Percentiles rank a stretch among this genome's conserved stretches.
These are phyloP conservation scores for Carapus acus DNA, from an alignment of 2,797 vertebrate species.

Conservation along the genomic window DNA sequence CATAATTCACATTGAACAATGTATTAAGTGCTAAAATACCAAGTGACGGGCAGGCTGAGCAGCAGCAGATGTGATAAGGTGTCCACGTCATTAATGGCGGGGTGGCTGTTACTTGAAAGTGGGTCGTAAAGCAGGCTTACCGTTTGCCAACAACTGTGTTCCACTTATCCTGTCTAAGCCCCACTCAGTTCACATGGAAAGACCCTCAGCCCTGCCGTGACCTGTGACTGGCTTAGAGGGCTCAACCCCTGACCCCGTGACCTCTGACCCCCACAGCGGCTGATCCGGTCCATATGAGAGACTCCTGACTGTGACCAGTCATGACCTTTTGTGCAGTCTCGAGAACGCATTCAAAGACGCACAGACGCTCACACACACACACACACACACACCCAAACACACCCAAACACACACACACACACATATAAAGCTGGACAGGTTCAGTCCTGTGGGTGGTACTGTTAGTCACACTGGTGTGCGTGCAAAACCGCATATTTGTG, in stretches of 20 bases:
- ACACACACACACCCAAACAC: conserved; percentile 8
- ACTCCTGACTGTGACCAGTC: conserved; percentile 62
- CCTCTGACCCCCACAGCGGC: conserved; percentile 50
- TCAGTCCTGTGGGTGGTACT: conserved; percentile 42
- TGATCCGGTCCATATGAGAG: conserved; percentile 70
- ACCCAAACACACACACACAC: conserved; percentile 4
- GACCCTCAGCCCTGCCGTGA: conserved; percentile 39
- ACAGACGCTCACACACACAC: conserved; percentile 1
- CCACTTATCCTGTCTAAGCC: conserved; percentile 52
- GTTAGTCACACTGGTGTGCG: conserved; percentile 23
- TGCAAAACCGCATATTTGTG: conserved; percentile 6
- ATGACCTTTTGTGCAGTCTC: conserved; percentile 44
- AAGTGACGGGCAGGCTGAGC: conserved; percentile 1
- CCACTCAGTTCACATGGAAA: conserved; percentile 52
- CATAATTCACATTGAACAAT: background rate
- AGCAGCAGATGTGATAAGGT: conserved; percentile 30
- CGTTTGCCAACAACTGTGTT: conserved; percentile 28
- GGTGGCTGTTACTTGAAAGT: conserved; percentile 31
- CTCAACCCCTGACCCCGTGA: conserved; percentile 52
- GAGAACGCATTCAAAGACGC: background rate
- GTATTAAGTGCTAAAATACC: conserved; percentile 9
- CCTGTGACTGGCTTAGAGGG: conserved; percentile 58
- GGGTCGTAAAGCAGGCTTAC: conserved; percentile 32
- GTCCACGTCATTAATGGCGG: conserved; percentile 22
- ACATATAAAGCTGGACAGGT: conserved; percentile 43